Conservation (phyloP, 2,888 invertebrate species). For the Chirona hameri region DNA sequence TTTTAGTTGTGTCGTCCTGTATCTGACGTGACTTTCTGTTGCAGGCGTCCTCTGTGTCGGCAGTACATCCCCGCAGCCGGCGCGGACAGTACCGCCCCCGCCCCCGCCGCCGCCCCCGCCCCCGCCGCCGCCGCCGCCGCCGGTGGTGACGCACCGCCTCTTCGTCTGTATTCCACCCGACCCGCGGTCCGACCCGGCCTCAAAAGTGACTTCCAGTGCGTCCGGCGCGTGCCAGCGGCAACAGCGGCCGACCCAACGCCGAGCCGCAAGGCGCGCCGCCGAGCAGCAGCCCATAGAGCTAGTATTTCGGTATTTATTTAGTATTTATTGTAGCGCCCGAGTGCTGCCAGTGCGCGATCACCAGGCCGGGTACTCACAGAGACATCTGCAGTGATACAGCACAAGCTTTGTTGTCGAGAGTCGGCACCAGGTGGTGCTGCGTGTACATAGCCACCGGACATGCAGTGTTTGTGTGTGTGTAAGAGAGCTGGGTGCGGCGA, state of each 20-base stretch:
- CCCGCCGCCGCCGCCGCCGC: not conserved
- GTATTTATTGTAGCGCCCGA: not conserved
- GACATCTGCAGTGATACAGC: conserved; percentile 10
- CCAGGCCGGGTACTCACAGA: not conserved
- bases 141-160: not conserved
- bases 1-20: no score
- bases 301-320: not conserved
- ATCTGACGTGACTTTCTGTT: not conserved
- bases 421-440: not conserved
- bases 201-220: not conserved
- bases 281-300: not conserved
- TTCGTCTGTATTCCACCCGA: not conserved
- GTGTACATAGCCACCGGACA: no score
- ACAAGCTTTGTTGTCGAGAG: not conserved
- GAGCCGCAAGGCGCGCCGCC: no score
- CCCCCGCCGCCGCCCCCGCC: not conserved
- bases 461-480: no score
- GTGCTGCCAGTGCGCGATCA: not conserved
- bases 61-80: not conserved
- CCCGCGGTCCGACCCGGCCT: not conserved
- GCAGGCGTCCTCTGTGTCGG: not conserved
- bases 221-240: not conserved
- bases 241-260: not conserved
- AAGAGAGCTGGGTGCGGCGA: no score
- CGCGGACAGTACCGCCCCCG: not conserved